Conservation (phyloP, 2,797 vertebrate species). For the Poecile montanus region DNA sequence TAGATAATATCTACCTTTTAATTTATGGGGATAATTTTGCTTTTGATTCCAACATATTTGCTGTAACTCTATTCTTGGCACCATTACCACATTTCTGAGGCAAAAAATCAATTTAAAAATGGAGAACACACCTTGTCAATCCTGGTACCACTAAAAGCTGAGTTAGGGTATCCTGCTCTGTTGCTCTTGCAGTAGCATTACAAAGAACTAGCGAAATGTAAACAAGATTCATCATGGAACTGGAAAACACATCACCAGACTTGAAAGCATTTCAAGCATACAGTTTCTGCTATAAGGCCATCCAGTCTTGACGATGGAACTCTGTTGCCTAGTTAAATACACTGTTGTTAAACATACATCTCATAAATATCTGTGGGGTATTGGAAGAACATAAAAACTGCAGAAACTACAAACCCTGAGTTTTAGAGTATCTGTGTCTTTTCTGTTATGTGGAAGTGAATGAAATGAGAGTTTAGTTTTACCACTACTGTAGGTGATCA, state of each 20-base stretch:
- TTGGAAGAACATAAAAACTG: background rate
- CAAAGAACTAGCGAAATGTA: background rate
- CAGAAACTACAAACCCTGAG: background rate
- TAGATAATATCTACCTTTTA: background rate
- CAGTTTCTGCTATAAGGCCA: background rate
- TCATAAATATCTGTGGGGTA: background rate
- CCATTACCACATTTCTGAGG: background rate
- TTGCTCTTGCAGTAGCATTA: background rate
- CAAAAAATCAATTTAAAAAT: background rate
- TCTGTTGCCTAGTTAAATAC: background rate
- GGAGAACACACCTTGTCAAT: background rate
- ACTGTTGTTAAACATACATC: background rate
- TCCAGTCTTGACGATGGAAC: background rate
- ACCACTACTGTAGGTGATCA: background rate
- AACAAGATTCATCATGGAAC: background rate
- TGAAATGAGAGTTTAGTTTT: background rate
- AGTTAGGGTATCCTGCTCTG: background rate
- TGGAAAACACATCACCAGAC: background rate
- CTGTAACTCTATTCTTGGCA: background rate
- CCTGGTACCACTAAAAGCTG: background rate
- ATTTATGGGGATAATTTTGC: background rate
- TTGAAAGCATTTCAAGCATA: background rate
- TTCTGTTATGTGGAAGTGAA: background rate
- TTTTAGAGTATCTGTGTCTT: background rate
- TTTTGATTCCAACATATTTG: background rate